Percentiles rank a stretch among this genome's conserved stretches.
Conservation (phyloP, 2,113 vertebrate species). For the Oreochromis spilurus region DNA sequence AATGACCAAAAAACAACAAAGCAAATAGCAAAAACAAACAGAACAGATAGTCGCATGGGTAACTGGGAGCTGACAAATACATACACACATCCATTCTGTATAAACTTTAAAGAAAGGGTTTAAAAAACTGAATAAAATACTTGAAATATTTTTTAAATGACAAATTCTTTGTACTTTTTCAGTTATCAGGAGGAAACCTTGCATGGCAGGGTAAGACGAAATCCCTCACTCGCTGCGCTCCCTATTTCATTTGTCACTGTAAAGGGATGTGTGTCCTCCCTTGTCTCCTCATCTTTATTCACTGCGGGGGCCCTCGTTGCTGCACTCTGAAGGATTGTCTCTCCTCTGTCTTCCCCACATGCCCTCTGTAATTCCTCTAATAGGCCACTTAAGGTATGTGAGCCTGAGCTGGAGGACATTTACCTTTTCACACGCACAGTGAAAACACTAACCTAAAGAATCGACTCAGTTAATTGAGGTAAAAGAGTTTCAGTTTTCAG, state of each 20-base stretch:
- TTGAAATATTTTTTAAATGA: conserved; percentile 2
- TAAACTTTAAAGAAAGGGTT: neutral
- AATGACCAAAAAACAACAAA: neutral
- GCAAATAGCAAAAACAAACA: neutral
- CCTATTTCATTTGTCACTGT: conserved; percentile 14
- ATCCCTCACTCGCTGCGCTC: conserved; percentile 16
- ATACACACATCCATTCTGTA: neutral
- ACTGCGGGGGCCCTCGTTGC: conserved; percentile 8
- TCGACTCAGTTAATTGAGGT: neutral
- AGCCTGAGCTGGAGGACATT: neutral
- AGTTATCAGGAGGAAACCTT: neutral
- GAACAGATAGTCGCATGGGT: neutral
- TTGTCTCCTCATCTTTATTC: conserved; percentile 60
- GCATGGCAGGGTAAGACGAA: conserved; percentile 36
- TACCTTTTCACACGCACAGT: neutral
- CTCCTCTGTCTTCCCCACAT: conserved; percentile 9
- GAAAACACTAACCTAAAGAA: neutral
- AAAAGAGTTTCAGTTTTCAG: neutral
- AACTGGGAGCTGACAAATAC: neutral
- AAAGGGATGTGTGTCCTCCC: conserved; percentile 43
- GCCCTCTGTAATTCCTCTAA: conserved; percentile 27
- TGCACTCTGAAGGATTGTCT: conserved; percentile 54
- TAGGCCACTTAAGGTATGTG: neutral
- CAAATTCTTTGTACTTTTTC: conserved; percentile 21
- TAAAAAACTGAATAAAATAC: neutral